Conservation (phyloP, 2,888 invertebrate species). For the Spatulosminthurus flaviceps region DNA sequence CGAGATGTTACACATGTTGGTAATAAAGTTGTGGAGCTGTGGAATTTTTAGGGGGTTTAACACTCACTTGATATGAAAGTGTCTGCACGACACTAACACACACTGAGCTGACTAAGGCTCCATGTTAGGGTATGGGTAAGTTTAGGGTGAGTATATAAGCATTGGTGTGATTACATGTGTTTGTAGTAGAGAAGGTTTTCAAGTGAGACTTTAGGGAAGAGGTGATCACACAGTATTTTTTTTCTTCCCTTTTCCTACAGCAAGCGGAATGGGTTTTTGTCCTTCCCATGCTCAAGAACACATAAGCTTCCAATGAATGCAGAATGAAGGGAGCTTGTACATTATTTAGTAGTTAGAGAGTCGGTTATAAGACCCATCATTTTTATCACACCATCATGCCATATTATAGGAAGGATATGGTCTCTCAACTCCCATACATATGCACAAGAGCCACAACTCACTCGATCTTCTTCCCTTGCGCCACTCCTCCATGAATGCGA, state of each 20-base stretch:
- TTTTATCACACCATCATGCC: slow-evolving; percentile 50
- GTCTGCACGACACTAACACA: too few species aligned
- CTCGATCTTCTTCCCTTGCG: not conserved
- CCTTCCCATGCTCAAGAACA: not conserved
- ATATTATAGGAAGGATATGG: slow-evolving; percentile 1
- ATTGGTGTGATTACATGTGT: not conserved
- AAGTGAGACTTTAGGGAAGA: not conserved
- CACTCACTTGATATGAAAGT: too few species aligned
- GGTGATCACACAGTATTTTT: not conserved
- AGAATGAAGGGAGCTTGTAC: slow-evolving; percentile 57
- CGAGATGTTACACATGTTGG: too few species aligned
- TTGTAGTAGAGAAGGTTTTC: not conserved
- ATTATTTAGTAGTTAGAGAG: slow-evolving; percentile 59
- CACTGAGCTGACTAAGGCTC: too few species aligned
- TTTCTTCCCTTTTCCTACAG: too few species aligned
- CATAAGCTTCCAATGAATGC: slow-evolving; percentile 62
- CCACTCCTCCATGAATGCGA: slow-evolving; percentile 27
- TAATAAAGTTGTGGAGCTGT: not conserved
- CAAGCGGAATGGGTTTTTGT: slow-evolving; percentile 1
- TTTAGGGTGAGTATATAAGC: too few species aligned
- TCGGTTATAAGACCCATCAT: slow-evolving; percentile 54
- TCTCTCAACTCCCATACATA: slow-evolving; percentile 17
- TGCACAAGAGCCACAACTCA: slow-evolving; percentile 17
- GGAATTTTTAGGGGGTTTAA: not conserved
- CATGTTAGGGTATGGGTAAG: too few species aligned